phyloP scores from a whole-genome alignment of 2,113 vertebrate species.

The Mellivora capensis region DNA sequence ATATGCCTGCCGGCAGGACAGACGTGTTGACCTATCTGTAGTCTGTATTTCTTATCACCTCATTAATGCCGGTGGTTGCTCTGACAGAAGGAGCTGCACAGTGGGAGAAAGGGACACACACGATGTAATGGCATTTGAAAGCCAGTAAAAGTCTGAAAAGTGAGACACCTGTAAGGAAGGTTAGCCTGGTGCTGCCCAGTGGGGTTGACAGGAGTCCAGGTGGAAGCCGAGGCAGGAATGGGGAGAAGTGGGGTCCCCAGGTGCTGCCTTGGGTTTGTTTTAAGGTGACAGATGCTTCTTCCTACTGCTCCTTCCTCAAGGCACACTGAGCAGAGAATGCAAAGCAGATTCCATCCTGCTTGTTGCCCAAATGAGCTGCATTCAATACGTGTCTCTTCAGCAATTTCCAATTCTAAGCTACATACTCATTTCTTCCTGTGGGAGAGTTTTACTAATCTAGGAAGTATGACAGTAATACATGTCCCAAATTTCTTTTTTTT shows the following conservation, averaged over 20 bases:
- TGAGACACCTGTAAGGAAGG: background rate
- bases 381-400: background rate
- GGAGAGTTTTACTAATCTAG: background rate
- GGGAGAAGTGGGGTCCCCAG: background rate
- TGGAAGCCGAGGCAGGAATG: background rate
- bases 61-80: background rate
- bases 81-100: background rate
- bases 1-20: background rate
- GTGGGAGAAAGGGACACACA: background rate
- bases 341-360: background rate
- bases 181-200: background rate
- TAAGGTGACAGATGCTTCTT: background rate
- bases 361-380: background rate
- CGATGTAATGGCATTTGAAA: background rate
- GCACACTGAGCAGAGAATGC: background rate
- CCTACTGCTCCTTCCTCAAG: background rate
- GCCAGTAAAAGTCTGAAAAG: background rate
- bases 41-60: background rate
- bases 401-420: background rate
- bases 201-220: background rate
- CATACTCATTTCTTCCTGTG: background rate
- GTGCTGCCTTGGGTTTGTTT: background rate
- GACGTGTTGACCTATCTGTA: fast-evolving
- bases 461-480: background rate
- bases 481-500: background rate